Base-by-base conservation (phyloP, 2,888 invertebrate species). In the Prosopocoilus inquinatus region DNA sequence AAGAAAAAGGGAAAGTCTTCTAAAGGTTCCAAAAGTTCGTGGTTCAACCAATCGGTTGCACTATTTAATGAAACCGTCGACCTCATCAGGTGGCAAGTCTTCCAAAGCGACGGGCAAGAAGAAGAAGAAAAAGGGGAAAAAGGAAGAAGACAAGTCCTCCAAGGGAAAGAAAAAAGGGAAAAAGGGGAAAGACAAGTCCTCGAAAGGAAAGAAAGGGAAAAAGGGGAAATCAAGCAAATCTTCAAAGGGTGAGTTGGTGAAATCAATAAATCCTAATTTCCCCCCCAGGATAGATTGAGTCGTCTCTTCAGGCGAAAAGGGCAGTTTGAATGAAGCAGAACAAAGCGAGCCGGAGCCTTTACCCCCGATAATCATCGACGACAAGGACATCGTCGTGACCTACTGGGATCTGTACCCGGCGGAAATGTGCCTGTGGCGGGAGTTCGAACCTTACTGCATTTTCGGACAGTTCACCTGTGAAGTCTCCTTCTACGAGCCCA, bases 321-420 rank as follows among this genome's bases (percentile, higher is more conserved):
- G 12, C 34, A 9, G 41, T 11, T n/a, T 9, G 53, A 5, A 55
- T 13, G 13, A 13, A 33, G 3, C 43, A 43, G 46, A 54, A 39
- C n/a, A 53, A 32, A 11, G n/a, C 15, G 35, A 51, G 16, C 41
- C 43, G 7, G 38, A 49, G 38, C 49, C 55, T 3, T 13, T 58
- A 20, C 58, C 62, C 1, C 57, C 59, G 49, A 61, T 64, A 13
- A 38, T 13, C 7, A 48, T 65, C 2, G 50, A 63, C 2, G 61
- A 63, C 9, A 53, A 48, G 1, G 65, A 66, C 38, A 56, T 66
- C 9, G 54, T 57, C 32, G 5, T 66, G 3, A 56, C 57, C 16
- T 63, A 63, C 48, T 62, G 59, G 20, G 70, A 71, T 49, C 53
- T 63, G 7, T 71, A 70, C 55, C 67, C 64, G 3, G 67, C 70